Percentiles rank a stretch among this genome's conserved stretches.
Evolutionary conservation across 2,888 invertebrate genomes (phyloP).

Genomic region (Bombylius major): DNA sequence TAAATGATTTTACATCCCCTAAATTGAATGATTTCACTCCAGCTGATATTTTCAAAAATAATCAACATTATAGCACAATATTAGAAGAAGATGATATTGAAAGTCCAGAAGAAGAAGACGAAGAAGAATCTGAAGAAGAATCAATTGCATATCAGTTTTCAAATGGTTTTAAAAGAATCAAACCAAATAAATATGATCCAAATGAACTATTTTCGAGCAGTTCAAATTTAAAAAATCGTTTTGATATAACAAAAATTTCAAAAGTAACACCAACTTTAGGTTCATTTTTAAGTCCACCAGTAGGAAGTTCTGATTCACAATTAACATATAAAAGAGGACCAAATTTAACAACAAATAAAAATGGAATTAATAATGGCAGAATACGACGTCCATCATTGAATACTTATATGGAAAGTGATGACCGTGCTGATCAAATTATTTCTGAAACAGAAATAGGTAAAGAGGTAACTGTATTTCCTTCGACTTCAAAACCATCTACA

Average conservation of each 20-base stretch:
- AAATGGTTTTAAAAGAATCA: conserved; percentile 17
- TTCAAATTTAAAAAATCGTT: conserved; percentile 24
- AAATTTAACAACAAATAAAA: background rate
- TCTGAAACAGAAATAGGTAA: conserved; percentile 28
- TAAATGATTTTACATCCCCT: conserved; percentile 24
- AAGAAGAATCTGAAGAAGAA: conserved; percentile 11
- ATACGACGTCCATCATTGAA: conserved; percentile 19
- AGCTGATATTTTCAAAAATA: conserved; percentile 9
- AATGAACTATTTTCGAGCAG: conserved; percentile 21
- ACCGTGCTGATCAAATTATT: conserved; percentile 26
- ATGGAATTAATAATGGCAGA: background rate
- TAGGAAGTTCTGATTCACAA: conserved; percentile 20
- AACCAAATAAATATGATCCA: conserved; percentile 17
- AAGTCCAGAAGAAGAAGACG: conserved; percentile 20
- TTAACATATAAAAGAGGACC: conserved; percentile 14
- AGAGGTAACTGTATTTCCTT: conserved; percentile 27
- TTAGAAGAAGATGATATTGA: conserved; percentile 24
- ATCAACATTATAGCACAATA: conserved; percentile 10
- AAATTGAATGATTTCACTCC: conserved; percentile 5
- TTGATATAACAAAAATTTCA: conserved; percentile 16
- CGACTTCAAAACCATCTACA: conserved; percentile 20
- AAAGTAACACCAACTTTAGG: conserved; percentile 23
- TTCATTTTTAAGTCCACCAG: conserved; percentile 31
- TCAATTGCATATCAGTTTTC: conserved; percentile 17
- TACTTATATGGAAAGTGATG: conserved; percentile 7